Evolutionary conservation across 2,113 vertebrate genomes (phyloP).

Genomic region (Fulica atra): DNA sequence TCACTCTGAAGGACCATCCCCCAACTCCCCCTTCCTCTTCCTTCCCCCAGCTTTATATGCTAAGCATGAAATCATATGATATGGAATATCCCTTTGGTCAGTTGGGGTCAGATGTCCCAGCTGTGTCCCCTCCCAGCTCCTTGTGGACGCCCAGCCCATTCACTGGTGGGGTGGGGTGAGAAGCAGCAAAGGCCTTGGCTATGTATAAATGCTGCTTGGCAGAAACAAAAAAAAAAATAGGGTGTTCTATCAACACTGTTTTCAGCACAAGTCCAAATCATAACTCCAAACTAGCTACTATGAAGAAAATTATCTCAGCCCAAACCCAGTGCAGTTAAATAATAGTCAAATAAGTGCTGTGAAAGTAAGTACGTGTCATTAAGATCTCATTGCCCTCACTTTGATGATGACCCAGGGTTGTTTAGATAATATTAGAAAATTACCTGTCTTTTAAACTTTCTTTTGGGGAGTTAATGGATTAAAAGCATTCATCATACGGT

Average conservation of each 20-base stretch:
- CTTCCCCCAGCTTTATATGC: neutral
- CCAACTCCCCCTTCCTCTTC: neutral
- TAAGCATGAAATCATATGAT: neutral
- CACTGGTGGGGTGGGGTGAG: neutral
- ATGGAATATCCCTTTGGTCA: neutral
- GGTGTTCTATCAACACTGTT: neutral
- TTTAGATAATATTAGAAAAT: neutral
- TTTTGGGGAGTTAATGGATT: neutral
- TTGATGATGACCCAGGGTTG: neutral
- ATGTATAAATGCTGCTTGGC: neutral
- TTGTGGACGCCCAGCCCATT: neutral
- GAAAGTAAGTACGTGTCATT: neutral
- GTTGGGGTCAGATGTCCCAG: neutral
- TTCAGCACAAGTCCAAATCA: neutral
- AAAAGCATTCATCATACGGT: neutral
- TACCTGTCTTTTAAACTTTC: neutral
- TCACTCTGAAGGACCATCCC: neutral
- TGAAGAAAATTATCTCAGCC: neutral
- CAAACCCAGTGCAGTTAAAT: neutral
- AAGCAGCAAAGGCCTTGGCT: neutral
- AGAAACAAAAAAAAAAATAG: rapidly evolving
- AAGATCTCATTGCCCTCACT: neutral
- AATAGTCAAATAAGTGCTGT: neutral
- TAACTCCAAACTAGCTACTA: rapidly evolving
- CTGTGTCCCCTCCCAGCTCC: neutral